A percentile compares a stretch with the other conserved stretches of the same genome.
Conservation (phyloP, 2,113 vertebrate genomes). For the Ceyx margarethae region DNA sequence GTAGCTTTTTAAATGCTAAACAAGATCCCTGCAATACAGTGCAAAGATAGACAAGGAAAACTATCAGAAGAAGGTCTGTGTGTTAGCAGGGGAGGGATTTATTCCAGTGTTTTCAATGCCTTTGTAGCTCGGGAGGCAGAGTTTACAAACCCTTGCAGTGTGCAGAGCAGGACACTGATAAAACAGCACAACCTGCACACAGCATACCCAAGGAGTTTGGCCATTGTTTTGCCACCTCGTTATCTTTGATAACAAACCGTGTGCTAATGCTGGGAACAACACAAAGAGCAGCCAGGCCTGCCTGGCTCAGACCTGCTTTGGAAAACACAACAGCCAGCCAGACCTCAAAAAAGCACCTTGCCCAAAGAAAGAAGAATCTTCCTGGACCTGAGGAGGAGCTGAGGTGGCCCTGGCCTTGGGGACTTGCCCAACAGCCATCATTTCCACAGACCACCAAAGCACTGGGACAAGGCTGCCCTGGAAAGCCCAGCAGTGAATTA, state of each 20-base stretch:
- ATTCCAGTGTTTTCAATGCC: constrained; percentile 12
- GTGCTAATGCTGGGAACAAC: background rate
- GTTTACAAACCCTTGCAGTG: constrained; percentile 21
- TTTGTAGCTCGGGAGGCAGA: background rate
- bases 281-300: background rate
- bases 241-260: constrained; percentile 63
- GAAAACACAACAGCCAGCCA: background rate
- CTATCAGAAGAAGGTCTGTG: background rate
- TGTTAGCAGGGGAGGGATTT: background rate
- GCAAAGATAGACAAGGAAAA: constrained; percentile 2
- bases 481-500: background rate
- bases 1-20: constrained; percentile 71
- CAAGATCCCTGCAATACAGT: background rate
- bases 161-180: background rate
- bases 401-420: background rate
- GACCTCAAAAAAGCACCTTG: background rate
- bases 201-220: background rate
- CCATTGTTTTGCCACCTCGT: constrained; percentile 28
- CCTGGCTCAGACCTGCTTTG: constrained; percentile 1
- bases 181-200: constrained; percentile 19
- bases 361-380: background rate
- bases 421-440: background rate
- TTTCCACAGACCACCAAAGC: background rate
- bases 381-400: background rate
- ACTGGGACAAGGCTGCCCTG: background rate